Base-by-base conservation (phyloP, 2,888 invertebrate genomes). In the Microplitis deprimator region DNA sequence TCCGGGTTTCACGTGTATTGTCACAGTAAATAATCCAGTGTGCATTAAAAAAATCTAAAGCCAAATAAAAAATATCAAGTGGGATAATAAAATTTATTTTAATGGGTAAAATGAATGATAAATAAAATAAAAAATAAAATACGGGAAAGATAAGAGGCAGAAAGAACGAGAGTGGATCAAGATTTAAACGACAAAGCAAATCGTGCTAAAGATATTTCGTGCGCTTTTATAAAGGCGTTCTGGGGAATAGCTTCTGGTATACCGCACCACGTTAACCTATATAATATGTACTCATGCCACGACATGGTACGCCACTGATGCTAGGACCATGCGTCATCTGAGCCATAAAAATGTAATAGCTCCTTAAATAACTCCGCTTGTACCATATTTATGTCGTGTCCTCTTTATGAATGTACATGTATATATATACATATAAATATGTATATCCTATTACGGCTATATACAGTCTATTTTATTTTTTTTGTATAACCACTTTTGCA, bases 321-420 rank as follows among this genome's bases (percentile, higher is more conserved):
- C 77, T 50, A 70, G 73, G 80, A 83, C 80, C 82, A 86, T 86
- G 83, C 83, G 82, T 86, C 85, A 86, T 86, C 80, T 80, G 83
- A 77, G 79, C 83, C 82, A 85, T 86, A 86, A 86, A 86, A 86
- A 83, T 84, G 82, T 85, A 85, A 86, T 85, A 82, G 86, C 84
- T 83, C 82, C 83, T 86, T 85, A 86, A 86, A 86, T 86, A 85
- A 85, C 82, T 81, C 82, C 79, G 80, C 82, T 81, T 82, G 81
- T 82, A 80, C 81, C 81, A 82, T 85, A 86, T 85, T 85, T 85
- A 84, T 84, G 83, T 82, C 84, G 81, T 81, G 74, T 82, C 81
- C 82, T 82, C 78, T 82, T 79, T 70, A 68, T 78, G 60, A 71
- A 50, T 3, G 13, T 41, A 41, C 10, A 41, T 41, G 3, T 41